Evolutionary conservation across 2,888 invertebrate species (phyloP), one percentile per base, ranked within the genome.

Genomic region (Argyresthia goedartella): DNA sequence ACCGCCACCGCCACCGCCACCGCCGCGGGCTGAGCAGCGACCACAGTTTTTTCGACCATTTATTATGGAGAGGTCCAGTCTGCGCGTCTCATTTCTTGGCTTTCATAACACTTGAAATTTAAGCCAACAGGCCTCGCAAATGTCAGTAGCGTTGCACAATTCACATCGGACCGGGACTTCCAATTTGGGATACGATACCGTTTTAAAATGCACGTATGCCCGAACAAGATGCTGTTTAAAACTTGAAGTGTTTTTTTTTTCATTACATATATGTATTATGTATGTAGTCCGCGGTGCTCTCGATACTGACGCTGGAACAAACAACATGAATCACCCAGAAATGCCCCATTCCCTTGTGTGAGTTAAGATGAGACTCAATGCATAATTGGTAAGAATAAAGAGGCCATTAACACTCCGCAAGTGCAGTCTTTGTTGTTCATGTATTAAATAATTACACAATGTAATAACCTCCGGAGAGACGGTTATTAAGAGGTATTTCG

Each of bases 401-500:
- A 39, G 10, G n/a, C 39, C 39, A 11, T 39, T 11, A 39, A 39
- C 39, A 11, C 39, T 39, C 8, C 39, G n/a, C n/a, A 3, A 39
- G 39, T 10, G 11, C 39, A 39, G 10, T 39, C 39, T 39, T 39
- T 39, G 3, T 39, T 39, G 39, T 39, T 39, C 39, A n/a, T 2
- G 39, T 39, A 39, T 39, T 39, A 2, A 39, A 39, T 39, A 11
- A 39, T 39, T 11, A 39, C n/a, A 39, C 39, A 39, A 39, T 39
- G 39, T 39, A 11, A 39, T 39, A 39, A 39, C 10, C 39, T 39
- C 39, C 25, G n/a, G 39, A 3, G 39, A n/a, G n/a, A 39, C 39
- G 4, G 39, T 39, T 60, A 67, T 70, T 71, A 74, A 73, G 71
- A 74, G 64, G 67, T 71, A 68, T 68, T 66, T 71, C 39, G 39